Base-by-base conservation (phyloP, 2,797 vertebrate species). In the Gallinago nigripennis region DNA sequence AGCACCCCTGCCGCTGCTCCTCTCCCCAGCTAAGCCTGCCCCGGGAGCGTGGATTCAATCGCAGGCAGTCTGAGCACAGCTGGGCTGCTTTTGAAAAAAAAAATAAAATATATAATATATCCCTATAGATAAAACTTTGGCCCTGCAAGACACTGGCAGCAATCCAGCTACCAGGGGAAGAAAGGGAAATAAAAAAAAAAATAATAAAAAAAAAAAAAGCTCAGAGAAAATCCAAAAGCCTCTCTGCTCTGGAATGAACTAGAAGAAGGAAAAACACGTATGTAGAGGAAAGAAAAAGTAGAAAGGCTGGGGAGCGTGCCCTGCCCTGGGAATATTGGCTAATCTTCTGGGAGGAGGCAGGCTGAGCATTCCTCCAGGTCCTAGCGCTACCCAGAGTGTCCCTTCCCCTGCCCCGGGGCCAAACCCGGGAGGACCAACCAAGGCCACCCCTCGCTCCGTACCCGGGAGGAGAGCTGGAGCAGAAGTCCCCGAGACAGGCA, bases 301-400 rank as follows among this genome's bases (percentile, higher is more conserved):
- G 82, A 20, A 4, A 35, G 80, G 76, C 94, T 72, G 54, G 7
- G 84, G 92, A 92, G 81, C 16, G 1, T 72, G 92, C 94, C 92
- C 92, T 90, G 86, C 95, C 90, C 94, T 60, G 93, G 93, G 71
- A 88, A 92, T 95, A 54, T 75, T 89, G 94, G 93, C 86, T 46
- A 92, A 91, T 95, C 88, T 64, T 30, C 94, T 33, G 95, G 94
- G 94, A 97, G 96, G 95, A 94, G 89, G 93, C 82, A 37, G 54
- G 45, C n/a, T 16, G 63, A 91, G 76, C 76, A 0, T 76, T 81
- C 9, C 91, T 17, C 11, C 73, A 88, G 94, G 64, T 63, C 94
- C 81, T 57, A 54, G 95, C 0, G 90, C 95, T 60, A 2, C 66
- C 45, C 71, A 16, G 17, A 2, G 2, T 2, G 48, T 24, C 78